A percentile compares a stretch with the other conserved stretches of the same genome.
These are phyloP conservation scores for Heliothis virescens DNA, from an alignment of 1,140 invertebrate species.

Conservation along the genomic window DNA sequence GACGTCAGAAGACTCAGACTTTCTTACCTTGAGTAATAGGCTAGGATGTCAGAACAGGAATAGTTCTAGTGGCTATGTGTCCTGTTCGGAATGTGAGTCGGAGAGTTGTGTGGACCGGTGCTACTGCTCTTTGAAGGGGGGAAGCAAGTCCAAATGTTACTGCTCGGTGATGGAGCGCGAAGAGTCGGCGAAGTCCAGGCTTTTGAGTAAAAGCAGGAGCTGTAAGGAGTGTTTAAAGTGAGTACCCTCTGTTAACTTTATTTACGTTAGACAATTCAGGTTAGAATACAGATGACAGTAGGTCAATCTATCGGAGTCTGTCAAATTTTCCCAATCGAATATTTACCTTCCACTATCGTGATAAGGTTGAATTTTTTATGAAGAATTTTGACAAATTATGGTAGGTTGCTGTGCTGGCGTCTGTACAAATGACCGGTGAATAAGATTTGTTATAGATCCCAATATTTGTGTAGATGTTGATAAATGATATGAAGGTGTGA, in stretches of 20 bases:
- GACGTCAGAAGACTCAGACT: conserved; percentile 90
- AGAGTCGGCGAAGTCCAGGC: conserved; percentile 66
- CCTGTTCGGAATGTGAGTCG: conserved; percentile 94
- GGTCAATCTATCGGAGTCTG: no score
- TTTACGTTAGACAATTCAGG: neutral
- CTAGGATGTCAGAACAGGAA: conserved; percentile 88
- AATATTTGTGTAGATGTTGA: no score
- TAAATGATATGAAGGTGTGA: no score
- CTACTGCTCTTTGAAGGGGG: conserved; percentile 88
- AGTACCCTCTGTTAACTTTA: conserved; percentile 58
- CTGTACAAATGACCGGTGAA: neutral
- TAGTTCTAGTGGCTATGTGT: conserved; percentile 92
- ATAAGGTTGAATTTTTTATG: no score
- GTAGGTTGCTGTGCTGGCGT: no score
- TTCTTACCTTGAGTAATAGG: conserved; percentile 86
- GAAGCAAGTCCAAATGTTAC: conserved; percentile 75
- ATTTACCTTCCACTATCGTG: no score
- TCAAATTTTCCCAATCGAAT: no score
- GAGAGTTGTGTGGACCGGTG: conserved; percentile 92
- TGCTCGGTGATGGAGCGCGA: conserved; percentile 70
- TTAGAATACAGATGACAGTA: no score
- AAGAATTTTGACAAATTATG: no score
- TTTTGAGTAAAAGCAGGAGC: conserved; percentile 70
- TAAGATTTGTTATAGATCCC: neutral
- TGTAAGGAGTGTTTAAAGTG: conserved; percentile 82